phyloP scores from a whole-genome alignment of 2,113 vertebrate genomes.

The Choloepus hoffmanni region DNA sequence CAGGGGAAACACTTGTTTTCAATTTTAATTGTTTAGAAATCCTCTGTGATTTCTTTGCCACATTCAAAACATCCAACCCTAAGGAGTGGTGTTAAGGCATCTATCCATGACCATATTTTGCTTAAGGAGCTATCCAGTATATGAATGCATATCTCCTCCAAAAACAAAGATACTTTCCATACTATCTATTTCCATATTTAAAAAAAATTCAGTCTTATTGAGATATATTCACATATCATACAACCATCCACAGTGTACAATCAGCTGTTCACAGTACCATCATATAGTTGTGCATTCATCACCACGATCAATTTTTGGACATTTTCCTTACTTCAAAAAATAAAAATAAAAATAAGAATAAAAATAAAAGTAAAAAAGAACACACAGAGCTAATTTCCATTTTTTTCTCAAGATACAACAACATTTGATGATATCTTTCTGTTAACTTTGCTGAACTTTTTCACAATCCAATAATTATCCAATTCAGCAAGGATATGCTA shows the following conservation, averaged over 20 bases:
- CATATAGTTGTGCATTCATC: too few species aligned
- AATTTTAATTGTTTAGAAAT: neutral
- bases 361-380: too few species aligned
- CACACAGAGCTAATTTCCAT: too few species aligned
- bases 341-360: too few species aligned
- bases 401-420: neutral
- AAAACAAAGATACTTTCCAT: slow-evolving; percentile 12
- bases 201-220: too few species aligned
- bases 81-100: neutral
- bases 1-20: slow-evolving; percentile 5
- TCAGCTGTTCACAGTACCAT: too few species aligned
- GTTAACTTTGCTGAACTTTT: slow-evolving; percentile 6
- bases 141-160: neutral
- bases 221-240: too few species aligned
- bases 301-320: too few species aligned
- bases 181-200: neutral
- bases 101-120: neutral
- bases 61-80: slow-evolving; percentile 8
- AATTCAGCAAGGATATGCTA: neutral
- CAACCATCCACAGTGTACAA: too few species aligned
- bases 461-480: neutral
- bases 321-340: too few species aligned
- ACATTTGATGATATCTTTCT: neutral
- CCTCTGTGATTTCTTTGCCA: neutral
- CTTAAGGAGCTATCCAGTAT: slow-evolving; percentile 12